Evolutionary conservation across 2,113 vertebrate genomes (phyloP).

Genomic region (Otus sunia): DNA sequence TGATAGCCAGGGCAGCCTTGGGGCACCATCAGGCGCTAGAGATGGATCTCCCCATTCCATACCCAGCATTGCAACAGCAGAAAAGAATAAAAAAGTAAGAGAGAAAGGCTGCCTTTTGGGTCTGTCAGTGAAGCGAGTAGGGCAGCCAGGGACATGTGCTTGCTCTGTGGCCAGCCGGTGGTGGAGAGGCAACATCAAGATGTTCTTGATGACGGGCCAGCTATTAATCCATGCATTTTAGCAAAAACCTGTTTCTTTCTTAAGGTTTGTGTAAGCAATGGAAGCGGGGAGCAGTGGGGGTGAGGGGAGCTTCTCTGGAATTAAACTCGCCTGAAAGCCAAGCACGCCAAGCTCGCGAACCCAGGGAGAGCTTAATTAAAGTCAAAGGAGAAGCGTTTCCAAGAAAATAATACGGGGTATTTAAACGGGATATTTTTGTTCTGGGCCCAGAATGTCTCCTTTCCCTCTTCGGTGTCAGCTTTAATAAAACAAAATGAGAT

Average conservation of each 20-base stretch:
- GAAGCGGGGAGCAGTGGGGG: background rate
- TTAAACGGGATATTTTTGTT: constrained; percentile 3
- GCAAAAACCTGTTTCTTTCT: constrained; percentile 45
- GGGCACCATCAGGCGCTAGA: rapidly evolving
- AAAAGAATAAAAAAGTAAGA: background rate
- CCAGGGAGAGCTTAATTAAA: constrained; percentile 50
- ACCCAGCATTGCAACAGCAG: background rate
- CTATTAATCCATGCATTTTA: constrained; percentile 22
- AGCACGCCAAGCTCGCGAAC: background rate
- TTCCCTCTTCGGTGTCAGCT: constrained; percentile 15
- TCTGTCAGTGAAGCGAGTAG: rapidly evolving
- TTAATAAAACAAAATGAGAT: constrained; percentile 44
- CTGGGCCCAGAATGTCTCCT: constrained; percentile 22
- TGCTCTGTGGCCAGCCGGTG: background rate
- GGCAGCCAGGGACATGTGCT: rapidly evolving
- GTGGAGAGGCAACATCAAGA: background rate
- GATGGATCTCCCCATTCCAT: background rate
- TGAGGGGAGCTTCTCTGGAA: constrained; percentile 13
- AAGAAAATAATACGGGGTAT: constrained; percentile 40
- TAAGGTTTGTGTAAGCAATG: constrained; percentile 32
- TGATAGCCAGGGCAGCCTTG: background rate
- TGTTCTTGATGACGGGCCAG: constrained; percentile 43
- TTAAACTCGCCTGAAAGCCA: constrained; percentile 15
- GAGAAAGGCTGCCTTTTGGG: background rate
- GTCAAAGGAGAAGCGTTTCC: constrained; percentile 9